phyloP scores from a whole-genome alignment of 2,797 vertebrate species.

The Bradypus variegatus region DNA sequence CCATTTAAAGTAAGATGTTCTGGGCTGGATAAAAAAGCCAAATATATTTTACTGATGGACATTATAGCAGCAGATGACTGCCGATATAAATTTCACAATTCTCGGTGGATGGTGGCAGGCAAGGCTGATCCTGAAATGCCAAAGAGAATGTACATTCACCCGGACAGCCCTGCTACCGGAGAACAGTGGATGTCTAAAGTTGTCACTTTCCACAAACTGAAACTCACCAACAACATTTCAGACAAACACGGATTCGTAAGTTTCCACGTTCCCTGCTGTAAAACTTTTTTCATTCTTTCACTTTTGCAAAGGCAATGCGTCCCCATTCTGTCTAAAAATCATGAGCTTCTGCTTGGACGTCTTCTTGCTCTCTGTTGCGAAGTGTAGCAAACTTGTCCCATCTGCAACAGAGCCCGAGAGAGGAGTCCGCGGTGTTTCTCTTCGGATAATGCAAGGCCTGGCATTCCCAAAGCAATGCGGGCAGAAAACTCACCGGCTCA shows the following conservation, averaged over 20 bases:
- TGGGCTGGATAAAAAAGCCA: constrained; percentile 98
- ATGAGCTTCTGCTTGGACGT: background rate
- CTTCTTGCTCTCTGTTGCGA: background rate
- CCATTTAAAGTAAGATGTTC: constrained; percentile 98
- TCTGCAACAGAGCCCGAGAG: background rate
- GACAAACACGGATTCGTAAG: constrained; percentile 99
- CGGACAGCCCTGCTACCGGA: constrained; percentile 96
- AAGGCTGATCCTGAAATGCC: constrained; percentile 99
- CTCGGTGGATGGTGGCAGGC: constrained; percentile 98
- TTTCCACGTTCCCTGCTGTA: constrained; percentile 58
- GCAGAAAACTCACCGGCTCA: fast-evolving
- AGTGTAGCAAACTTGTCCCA: background rate
- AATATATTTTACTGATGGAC: constrained; percentile 98
- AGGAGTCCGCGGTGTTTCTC: background rate
- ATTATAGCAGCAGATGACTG: constrained; percentile 98
- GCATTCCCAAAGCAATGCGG: background rate
- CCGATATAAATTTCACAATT: constrained; percentile 99
- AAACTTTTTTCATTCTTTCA: background rate
- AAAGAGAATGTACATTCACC: constrained; percentile 99
- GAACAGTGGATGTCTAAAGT: constrained; percentile 99
- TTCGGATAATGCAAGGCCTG: constrained; percentile 10
- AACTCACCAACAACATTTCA: constrained; percentile 98
- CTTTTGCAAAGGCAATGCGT: background rate
- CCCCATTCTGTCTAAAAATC: background rate
- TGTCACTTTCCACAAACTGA: constrained; percentile 99